Evolutionary conservation across 2,113 vertebrate genomes (phyloP), one percentile per base, ranked within the genome.

Genomic region (Nerophis ophidion): DNA sequence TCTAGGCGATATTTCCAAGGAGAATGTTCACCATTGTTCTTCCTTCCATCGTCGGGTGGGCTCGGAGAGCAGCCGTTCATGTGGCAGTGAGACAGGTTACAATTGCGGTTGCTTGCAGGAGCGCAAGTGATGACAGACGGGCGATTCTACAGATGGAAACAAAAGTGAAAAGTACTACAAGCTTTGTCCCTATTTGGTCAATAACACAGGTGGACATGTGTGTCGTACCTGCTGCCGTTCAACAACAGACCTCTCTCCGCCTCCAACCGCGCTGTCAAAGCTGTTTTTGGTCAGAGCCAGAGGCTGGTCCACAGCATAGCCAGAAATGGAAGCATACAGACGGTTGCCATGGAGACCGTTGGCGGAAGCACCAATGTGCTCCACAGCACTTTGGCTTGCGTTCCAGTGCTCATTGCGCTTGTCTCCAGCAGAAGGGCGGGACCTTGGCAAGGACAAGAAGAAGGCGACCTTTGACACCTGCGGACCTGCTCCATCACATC

Each of bases 81-180:
- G 70, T 96, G 94, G 81, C 95, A 98, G 69, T 95, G 93, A 0
- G 94, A 96, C 19, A 98, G 92, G 84, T 92, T 95, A 81, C 95
- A 97, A 77, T 95, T 95, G 15, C 93, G 92, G 83, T 89, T 93
- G 68, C 79, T 95, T 1, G 94, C 92, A 2, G 95, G 95, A 6
- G 95, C 96, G 6, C 96, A 98, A 10, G 92, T 98, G 79, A 98
- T 98, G 55, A 98, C 96, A 0, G 96, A 98, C 7, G 95, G 96
- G 55, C 96, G 96, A 88, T 98, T 98, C 96, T 98, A 58, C 0
- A 66, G 26, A 48, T 47, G 53, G 7, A 6, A 53, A 68, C 49
- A 8, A 19, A 17, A 40, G 13, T 40, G 38, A 17, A 16, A 16
- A 12, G 10, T 9, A 40, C 16, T 15, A 26, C 26, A 26, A 26